Evolutionary conservation across 2,113 vertebrate species (phyloP), one percentile per base, ranked within the genome.

Genomic region (Mustela lutreola): DNA sequence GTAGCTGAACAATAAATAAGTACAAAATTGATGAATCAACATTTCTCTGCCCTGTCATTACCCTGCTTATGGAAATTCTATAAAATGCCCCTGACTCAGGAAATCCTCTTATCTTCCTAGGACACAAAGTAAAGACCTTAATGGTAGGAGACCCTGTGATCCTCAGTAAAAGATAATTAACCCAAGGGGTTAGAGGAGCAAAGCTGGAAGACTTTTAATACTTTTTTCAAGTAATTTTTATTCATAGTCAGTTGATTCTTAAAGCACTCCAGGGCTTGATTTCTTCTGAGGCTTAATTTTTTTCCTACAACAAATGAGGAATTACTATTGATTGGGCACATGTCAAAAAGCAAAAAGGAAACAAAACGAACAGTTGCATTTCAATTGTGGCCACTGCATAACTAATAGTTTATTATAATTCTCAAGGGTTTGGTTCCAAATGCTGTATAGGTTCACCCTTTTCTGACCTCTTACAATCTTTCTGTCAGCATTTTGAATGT

Each of bases 401-500:
- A 56, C 70, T 96, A 60, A 94, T 45, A 95, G 67, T 87, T 91
- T 83, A 93, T 50, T 8, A 4, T 94, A 62, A 36, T 93, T 97
- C 28, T 95, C 96, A 94, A 97, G 87, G 50, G 65, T 81, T 93
- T 78, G 11, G 7, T 42, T 36, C 91, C 92, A 78, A 58, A 80
- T 94, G 42, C 65, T 70, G 12, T 33, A 33, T n/a, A 95, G 26
- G 7, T 93, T 93, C 93, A 76, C 48, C 92, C 82, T 50, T n/a
- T 33, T 50, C 53, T 83, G 21, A 88, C 89, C 85, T 83, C 89
- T 94, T 67, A 28, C 6, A 42, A 4, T 95, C 81, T 81, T 90
- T 92, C 42, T 95, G 73, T 97, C 92, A 97, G 84, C 83, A 95
- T 96, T 95, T 70, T 87, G 71, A 92, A 89, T 83, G 63, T 78